Base-by-base conservation (phyloP, 92 coral and sea anemone species). In the Parazoanthus atlanticus region DNA sequence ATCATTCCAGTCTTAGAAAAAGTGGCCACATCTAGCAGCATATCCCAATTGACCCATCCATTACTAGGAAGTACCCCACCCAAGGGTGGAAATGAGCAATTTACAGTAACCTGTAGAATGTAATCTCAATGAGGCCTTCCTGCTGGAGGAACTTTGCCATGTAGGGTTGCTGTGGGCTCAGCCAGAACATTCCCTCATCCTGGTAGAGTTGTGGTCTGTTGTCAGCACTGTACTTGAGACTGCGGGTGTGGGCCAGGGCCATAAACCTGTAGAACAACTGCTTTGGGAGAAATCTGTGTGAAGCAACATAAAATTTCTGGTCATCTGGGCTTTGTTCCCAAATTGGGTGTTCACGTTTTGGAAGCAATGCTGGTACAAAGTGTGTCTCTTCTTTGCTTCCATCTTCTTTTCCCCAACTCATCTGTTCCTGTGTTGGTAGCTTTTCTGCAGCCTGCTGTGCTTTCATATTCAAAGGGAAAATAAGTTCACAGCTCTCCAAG, bases 141-240 rank as follows among this genome's bases (percentile, higher is more conserved):
- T 77, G 31, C 2, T 40, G 26, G 8, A 77, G 56, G 17, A 77
- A 41, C 64, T 26, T 77, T 38, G 58, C 58, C 17, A 9, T 77
- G 61, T 77, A 77, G 16, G 81, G 58, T 3, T 77, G 81, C 31
- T 77, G 81, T 11, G 31, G 32, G 4, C 81, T 43, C 32, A 77
- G 54, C 81, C 81, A 77, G 58, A 77, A 77, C 81, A 77, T 10
- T 23, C 81, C 81, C 32, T 77, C 81, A 38, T 77, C 81, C 54
- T 77, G 81, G 33, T 40, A 7, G 19, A 77, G 81, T 1, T 40
- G 16, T 15, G 81, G 81, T 43, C 81, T 40, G 81, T 77, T 77
- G 81, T 77, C 81, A 12, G 61, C 81, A 77, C 58, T 77, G 81
- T 40, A 43, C 31, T 12, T 5, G 30, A 41, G 54, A 77, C 81